Evolutionary conservation across 1,140 invertebrate genomes (phyloP).

Genomic region (Leptestheria dahalacensis): DNA sequence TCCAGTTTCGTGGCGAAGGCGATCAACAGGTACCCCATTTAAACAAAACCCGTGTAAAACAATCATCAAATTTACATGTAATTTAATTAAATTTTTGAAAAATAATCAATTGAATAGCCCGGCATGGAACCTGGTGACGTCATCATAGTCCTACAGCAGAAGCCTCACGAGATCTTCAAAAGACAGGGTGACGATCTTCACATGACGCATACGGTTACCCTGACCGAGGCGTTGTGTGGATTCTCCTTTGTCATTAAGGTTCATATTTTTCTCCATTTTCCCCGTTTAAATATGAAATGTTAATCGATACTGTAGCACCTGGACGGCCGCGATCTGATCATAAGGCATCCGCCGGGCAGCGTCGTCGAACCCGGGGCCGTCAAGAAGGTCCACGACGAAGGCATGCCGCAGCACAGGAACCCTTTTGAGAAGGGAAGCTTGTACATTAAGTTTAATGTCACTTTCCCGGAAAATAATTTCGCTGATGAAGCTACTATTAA

Average conservation of each 20-base stretch:
- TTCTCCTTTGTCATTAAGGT: constrained; percentile 49
- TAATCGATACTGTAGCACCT: constrained; percentile 47
- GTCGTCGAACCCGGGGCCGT: constrained; percentile 59
- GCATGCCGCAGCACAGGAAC: constrained; percentile 76
- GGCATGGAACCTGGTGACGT: constrained; percentile 71
- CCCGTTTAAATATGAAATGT: background rate
- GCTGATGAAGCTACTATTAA: constrained; percentile 45
- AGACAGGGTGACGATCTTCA: constrained; percentile 58
- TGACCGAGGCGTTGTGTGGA: constrained; percentile 83
- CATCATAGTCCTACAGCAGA: constrained; percentile 57
- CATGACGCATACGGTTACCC: constrained; percentile 50
- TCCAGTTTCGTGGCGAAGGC: constrained; percentile 72
- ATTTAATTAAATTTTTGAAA: background rate
- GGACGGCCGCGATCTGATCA: constrained; percentile 60
- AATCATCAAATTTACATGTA: too few species aligned
- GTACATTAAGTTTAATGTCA: constrained; percentile 71
- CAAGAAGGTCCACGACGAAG: constrained; percentile 65
- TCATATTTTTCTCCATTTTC: constrained; percentile 14
- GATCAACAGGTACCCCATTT: constrained; percentile 50
- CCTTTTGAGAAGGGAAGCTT: constrained; percentile 71
- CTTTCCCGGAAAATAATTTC: constrained; percentile 70
- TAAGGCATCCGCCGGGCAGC: constrained; percentile 53
- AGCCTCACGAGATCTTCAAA: constrained; percentile 59
- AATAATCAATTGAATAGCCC: constrained; percentile 33
- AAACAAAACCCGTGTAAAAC: too few species aligned